Conservation (phyloP, 2,797 vertebrate genomes). For the Sarcophilus harrisii region DNA sequence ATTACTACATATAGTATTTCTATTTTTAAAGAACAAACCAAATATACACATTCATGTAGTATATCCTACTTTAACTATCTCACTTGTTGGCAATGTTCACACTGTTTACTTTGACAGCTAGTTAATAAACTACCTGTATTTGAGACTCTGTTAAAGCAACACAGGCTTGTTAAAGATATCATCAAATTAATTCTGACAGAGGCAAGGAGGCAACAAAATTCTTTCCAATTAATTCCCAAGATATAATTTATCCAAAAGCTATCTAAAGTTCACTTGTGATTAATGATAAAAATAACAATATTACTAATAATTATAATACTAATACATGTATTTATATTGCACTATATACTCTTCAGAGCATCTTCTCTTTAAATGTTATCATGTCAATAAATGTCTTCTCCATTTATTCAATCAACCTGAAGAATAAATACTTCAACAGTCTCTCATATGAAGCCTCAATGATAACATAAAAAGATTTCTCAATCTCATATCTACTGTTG, state of each 20-base stretch:
- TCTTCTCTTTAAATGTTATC: not conserved
- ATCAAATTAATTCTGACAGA: not conserved
- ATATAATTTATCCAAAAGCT: not conserved
- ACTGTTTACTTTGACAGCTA: not conserved
- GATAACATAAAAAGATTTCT: not conserved
- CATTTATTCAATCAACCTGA: not conserved
- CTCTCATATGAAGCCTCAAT: not conserved
- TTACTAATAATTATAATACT: not conserved
- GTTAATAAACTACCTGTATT: not conserved
- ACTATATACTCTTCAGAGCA: not conserved
- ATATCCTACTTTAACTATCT: not conserved
- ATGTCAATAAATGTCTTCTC: not conserved
- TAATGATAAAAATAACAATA: not conserved
- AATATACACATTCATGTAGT: not conserved
- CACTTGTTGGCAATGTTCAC: not conserved
- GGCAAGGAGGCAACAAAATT: not conserved
- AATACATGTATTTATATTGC: not conserved
- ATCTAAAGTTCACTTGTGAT: not conserved
- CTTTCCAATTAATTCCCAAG: not conserved
- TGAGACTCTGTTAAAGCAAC: not conserved
- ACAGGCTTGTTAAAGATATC: not conserved
- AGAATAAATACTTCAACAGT: not conserved
- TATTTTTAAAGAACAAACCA: not conserved
- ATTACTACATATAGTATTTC: not conserved
- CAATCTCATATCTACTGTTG: not conserved